Evolutionary conservation across 2,113 vertebrate genomes (phyloP), one percentile per base, ranked within the genome.

Genomic region (Tonatia bakeri): DNA sequence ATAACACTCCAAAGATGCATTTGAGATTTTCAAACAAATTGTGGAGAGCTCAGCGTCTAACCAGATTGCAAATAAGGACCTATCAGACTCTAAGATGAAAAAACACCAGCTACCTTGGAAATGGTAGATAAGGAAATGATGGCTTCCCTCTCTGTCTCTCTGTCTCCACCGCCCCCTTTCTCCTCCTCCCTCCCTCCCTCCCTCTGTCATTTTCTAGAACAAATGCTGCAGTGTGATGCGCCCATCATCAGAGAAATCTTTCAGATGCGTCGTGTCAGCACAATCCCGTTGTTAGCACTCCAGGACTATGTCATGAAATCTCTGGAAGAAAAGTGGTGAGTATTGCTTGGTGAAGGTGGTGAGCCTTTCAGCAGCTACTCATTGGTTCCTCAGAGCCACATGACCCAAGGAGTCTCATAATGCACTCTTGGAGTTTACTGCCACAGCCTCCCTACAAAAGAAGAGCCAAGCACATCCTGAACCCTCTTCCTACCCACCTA

Each of bases 291-390:
- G 92, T n/a, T 98, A 13, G 45, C 40, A 13, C 97, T 97, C 40
- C 98, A 98, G 81, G 1, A 50, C 56, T 80, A n/a, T 3, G 85
- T 98, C 40, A 85, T 97, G 91, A 97, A 95, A 65, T 67, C 76
- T 72, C 54, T 98, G 93, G 97, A 98, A 89, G 96, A 98, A n/a
- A 83, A 7, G 93, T 98, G 97, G 98, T 98, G 54, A 98, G 97
- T 75, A 72, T 40, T 20, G 19, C 4, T 20, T 17, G 0, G 28
- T 17, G 24, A 54, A 85, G 43, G 15, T 3, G 9, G 8, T 4
- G 1, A 2, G 47, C 52, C 56, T 33, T 72, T 65, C 61, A 19
- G 24, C 24, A 69, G 67, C 26, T 36, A 15, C 40, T 80, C 24
- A 0, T 14, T 79, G 75, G 47, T 47, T 87, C 88, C 94, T 40